Evolutionary conservation across 2,888 invertebrate genomes (phyloP).

Genomic region (Belgica antarctica): DNA sequence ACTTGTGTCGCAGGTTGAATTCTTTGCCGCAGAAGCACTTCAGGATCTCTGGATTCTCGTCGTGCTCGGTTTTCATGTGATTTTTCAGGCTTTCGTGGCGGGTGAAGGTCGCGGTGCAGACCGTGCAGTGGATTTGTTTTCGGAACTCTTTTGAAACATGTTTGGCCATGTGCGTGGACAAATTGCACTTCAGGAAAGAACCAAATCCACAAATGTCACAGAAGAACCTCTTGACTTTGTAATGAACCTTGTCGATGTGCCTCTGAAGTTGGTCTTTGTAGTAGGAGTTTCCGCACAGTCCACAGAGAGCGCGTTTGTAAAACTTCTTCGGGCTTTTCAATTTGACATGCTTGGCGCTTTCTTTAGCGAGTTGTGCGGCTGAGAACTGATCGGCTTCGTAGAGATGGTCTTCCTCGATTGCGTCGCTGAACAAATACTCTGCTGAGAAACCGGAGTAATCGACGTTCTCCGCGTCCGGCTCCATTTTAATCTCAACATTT

Average conservation of each 20-base stretch:
- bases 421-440: not conserved
- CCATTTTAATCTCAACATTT: conserved; percentile 6
- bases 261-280: conserved; percentile 36
- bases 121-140: conserved; percentile 9
- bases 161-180: conserved; percentile 22
- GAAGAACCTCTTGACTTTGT: conserved; percentile 30
- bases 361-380: not conserved
- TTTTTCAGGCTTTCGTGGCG: conserved; percentile 34
- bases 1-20: conserved; percentile 31
- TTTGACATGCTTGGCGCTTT: not conserved
- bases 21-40: conserved; percentile 38
- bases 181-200: conserved; percentile 26
- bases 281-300: conserved; percentile 26
- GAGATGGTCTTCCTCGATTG: not conserved
- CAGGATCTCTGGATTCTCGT: not conserved
- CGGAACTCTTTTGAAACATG: conserved; percentile 26
- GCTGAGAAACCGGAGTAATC: not conserved
- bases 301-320: conserved; percentile 36
- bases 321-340: not conserved
- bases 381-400: not conserved
- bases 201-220: conserved; percentile 34
- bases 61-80: conserved; percentile 37
- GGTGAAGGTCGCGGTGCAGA: conserved; percentile 28
- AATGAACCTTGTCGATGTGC: conserved; percentile 37
- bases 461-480: not conserved